Evolutionary conservation across 2,113 vertebrate genomes (phyloP), one percentile per base, ranked within the genome.

Genomic region (Amazona vittata): DNA sequence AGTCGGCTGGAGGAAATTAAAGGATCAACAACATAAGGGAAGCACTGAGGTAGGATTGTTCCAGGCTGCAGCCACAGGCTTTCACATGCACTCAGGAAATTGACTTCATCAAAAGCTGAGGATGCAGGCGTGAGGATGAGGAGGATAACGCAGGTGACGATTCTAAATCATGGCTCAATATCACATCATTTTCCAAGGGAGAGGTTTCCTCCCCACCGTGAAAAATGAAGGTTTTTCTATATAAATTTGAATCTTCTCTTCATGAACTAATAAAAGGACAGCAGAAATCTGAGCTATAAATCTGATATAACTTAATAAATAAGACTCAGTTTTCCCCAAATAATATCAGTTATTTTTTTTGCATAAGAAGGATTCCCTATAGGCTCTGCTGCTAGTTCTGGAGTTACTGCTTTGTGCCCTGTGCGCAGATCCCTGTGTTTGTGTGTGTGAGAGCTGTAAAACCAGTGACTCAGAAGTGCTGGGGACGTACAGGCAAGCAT

Each of bases 1-100:
- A 98, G 96, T 82, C 89, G 69, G 97, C 97, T 91, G 97, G 97
- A 98, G 98, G 98, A 98, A 98, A 98, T 98, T 96, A 98, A 98
- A 97, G 97, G 98, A 98, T 98, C 98, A 97, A 90, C 97, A 93
- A 96, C 91, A 83, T 21, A 88, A 96, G 97, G 95, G 94, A 96
- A 96, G 96, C 96, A 97, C 97, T 98, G 98, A 97, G 97, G 96
- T 67, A 39, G 73, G 93, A 96, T 97, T 98, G 98, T 98, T 97
- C 97, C 97, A n/a, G 37, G 94, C 93, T 93, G 83, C 95, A 94
- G 97, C 96, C 97, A 89, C 94, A 74, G 95, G 96, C 97, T 96
- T 77, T 91, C 90, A 89, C 93, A 82, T 83, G 95, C 74, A 78
- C 80, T 79, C 98, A 96, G 97, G 98, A 98, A 98, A 98, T 97